Base-by-base conservation (phyloP, 2,888 invertebrate species). In the Melieria crassipennis region DNA sequence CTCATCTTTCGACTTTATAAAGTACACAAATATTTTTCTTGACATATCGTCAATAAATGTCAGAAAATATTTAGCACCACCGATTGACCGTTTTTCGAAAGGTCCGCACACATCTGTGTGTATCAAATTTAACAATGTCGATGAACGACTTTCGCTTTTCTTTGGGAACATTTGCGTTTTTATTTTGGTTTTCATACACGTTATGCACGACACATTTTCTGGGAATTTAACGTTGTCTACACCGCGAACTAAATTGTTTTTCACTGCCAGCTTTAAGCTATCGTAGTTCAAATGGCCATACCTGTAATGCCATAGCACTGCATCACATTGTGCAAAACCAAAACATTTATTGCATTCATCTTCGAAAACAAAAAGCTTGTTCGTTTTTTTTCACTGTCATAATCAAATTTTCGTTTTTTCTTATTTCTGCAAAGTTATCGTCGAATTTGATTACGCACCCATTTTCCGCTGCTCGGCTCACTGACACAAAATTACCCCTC, bases 1-100 rank as follows among this genome's bases (percentile, higher is more conserved):
- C 56, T 75, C 69, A 50, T 58, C 45, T 43, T 75, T 74, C 4
- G 42, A n/a, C 47, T 74, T 73, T 5, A 75, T 50, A 66, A 75
- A 74, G 30, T 73, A 74, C 13, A 74, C 69, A 52, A 64, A 70
- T 0, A 72, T 58, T 57, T 69, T 47, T 9, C 74, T 61, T 11
- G 69, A 65, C 56, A 64, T 73, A 50, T 73, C 73, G n/a, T 72
- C 73, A 30, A 74, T 72, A 61, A 73, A 76, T 10, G 72, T 76
- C 1, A 72, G 16, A 30, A 75, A 61, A 47, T 75, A 73, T 57
- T 60, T 58, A 4, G 71, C 45, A 1, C 74, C 74, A 68, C 75
- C 71, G 61, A 57, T 45, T 3, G 71, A 71, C 1, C 5, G 0
- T 4, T 10, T 72, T 47, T 50, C 68, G 6, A 72, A 57, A 5